phyloP scores from a whole-genome alignment of 1,140 invertebrate genomes.

The Drosophila kanapiae region DNA sequence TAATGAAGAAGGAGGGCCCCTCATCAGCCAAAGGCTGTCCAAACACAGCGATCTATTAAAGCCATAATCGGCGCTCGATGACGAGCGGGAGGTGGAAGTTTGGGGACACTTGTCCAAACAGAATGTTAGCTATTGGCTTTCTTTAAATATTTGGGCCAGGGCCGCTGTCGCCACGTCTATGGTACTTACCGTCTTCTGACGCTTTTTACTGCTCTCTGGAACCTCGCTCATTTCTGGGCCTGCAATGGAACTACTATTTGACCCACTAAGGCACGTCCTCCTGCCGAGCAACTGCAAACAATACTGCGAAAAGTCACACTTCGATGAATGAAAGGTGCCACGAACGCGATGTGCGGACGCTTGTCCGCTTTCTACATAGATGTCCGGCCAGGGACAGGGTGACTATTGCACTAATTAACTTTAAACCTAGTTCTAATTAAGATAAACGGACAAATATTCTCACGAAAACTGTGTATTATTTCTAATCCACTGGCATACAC shows the following conservation, averaged over 20 bases:
- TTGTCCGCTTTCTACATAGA: background rate
- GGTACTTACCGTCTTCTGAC: slow-evolving; percentile 70
- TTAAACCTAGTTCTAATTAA: slow-evolving; percentile 51
- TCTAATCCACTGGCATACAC: slow-evolving; percentile 41
- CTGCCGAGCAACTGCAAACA: slow-evolving; percentile 51
- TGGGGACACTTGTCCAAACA: slow-evolving; percentile 70
- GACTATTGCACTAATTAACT: slow-evolving; percentile 46
- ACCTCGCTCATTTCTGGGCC: slow-evolving; percentile 61
- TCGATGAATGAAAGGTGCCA: slow-evolving; percentile 62
- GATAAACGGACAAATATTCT: slow-evolving; percentile 24
- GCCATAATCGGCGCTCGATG: background rate
- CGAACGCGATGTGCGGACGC: background rate
- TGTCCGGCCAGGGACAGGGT: background rate
- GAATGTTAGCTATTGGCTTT: background rate
- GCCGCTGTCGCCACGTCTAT: slow-evolving; percentile 22
- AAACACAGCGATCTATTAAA: slow-evolving; percentile 15
- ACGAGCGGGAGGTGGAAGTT: background rate
- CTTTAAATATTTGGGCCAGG: slow-evolving; percentile 20
- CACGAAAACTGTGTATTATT: slow-evolving; percentile 41
- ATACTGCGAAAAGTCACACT: slow-evolving; percentile 52
- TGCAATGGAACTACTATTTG: slow-evolving; percentile 17
- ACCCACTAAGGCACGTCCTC: slow-evolving; percentile 46
- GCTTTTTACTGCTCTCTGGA: slow-evolving; percentile 77
- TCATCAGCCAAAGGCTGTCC: slow-evolving; percentile 35
- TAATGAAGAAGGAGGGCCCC: background rate